A percentile compares a stretch with the other conserved stretches of the same genome.
These are phyloP conservation scores for Sus scrofa DNA, from an alignment of 2,113 vertebrate species.

Conservation along the genomic window DNA sequence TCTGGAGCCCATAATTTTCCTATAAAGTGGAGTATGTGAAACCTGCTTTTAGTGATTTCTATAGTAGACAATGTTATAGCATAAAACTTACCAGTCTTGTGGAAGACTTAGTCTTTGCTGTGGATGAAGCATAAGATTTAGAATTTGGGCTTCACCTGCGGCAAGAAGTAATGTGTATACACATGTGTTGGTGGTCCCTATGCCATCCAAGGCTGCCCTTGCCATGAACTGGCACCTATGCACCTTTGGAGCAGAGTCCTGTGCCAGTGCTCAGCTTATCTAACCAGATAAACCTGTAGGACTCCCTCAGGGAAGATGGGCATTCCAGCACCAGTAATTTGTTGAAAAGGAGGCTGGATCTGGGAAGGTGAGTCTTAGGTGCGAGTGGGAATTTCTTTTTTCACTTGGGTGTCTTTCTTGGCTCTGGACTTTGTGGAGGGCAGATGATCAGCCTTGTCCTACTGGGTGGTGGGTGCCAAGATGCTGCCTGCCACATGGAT, in stretches of 20 bases:
- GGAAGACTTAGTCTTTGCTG: neutral
- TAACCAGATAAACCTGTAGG: neutral
- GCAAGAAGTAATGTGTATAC: neutral
- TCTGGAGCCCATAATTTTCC: slow-evolving; percentile 5
- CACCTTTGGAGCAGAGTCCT: neutral
- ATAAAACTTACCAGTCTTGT: neutral
- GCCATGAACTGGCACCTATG: neutral
- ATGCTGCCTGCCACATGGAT: neutral
- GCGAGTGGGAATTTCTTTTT: neutral
- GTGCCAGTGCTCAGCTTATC: neutral
- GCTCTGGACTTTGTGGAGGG: neutral
- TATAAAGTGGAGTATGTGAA: slow-evolving; percentile 3
- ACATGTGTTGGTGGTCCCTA: neutral
- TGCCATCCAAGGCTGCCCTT: neutral
- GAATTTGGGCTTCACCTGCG: neutral
- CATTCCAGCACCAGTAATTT: neutral
- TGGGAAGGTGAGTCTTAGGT: neutral
- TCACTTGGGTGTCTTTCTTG: neutral
- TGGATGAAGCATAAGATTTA: neutral
- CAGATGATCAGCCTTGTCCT: neutral
- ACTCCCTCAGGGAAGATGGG: neutral
- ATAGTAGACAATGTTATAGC: neutral
- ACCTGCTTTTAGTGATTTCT: slow-evolving; percentile 48
- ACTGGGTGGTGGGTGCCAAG: neutral
- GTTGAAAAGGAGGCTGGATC: neutral